phyloP scores from a whole-genome alignment of 2,113 vertebrate species.

The Craseonycteris thonglongyai region DNA sequence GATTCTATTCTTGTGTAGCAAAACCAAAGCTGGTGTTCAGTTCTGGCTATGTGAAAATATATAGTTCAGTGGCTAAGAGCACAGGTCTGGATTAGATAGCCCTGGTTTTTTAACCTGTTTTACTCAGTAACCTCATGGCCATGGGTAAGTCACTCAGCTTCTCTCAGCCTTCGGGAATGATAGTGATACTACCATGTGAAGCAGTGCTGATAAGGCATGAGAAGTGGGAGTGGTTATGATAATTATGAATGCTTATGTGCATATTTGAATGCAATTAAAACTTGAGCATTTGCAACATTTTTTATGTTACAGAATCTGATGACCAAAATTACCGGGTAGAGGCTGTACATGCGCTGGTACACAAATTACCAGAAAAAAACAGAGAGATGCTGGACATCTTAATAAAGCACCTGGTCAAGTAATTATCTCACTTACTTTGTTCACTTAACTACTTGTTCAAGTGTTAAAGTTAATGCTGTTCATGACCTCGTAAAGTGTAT shows the following conservation, averaged over 20 bases:
- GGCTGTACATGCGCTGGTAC: slow-evolving; percentile 91
- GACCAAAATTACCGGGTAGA: slow-evolving; percentile 97
- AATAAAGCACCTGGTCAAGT: slow-evolving; percentile 94
- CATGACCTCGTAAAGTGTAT: neutral
- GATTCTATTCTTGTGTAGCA: neutral
- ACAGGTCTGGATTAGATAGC: neutral
- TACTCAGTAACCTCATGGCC: neutral
- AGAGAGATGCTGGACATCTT: slow-evolving; percentile 96
- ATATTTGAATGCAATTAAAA: neutral
- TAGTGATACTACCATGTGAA: neutral
- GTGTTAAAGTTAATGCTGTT: neutral
- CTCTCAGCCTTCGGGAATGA: neutral
- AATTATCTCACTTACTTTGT: slow-evolving; percentile 52
- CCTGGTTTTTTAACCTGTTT: neutral
- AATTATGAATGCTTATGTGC: neutral
- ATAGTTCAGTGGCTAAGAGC: neutral
- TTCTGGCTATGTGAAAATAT: neutral
- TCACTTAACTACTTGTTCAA: neutral
- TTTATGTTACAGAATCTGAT: slow-evolving; percentile 88
- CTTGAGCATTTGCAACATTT: neutral
- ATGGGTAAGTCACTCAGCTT: neutral
- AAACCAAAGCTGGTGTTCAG: neutral
- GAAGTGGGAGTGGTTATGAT: neutral
- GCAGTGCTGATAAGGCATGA: neutral
- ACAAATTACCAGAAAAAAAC: slow-evolving; percentile 93